Percentiles rank a stretch among this genome's conserved stretches.
Conservation (phyloP, 1,140 invertebrate species). For the Drosophila murphyi region DNA sequence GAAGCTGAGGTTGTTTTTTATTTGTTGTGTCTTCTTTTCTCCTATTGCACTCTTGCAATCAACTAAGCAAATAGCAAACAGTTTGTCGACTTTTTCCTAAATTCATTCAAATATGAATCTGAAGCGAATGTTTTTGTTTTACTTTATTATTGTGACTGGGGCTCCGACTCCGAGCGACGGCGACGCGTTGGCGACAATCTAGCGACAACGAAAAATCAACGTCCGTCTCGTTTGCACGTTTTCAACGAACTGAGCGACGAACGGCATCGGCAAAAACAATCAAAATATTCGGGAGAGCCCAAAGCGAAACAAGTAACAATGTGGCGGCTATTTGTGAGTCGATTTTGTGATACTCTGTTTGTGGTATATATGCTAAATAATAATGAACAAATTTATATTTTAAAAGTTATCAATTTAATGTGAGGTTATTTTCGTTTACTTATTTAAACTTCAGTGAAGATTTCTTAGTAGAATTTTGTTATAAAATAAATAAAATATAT, state of each 20-base stretch:
- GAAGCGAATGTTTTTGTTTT: slow-evolving; percentile 15
- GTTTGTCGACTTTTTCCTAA: slow-evolving; percentile 22
- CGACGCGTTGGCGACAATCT: slow-evolving; percentile 43
- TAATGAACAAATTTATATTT: no score
- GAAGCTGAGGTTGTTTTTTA: slow-evolving; percentile 42
- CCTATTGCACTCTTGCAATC: slow-evolving; percentile 32
- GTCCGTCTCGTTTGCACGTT: slow-evolving; percentile 46
- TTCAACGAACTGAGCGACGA: slow-evolving; percentile 39
- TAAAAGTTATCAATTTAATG: no score
- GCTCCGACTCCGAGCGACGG: slow-evolving; percentile 50
- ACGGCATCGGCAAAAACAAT: slow-evolving; percentile 21
- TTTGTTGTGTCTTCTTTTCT: slow-evolving; percentile 7
- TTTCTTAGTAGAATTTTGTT: background rate
- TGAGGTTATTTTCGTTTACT: no score
- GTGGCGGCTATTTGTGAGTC: background rate
- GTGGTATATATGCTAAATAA: background rate
- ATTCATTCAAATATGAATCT: slow-evolving; percentile 41
- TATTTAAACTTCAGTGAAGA: no score
- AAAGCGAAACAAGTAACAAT: slow-evolving; percentile 21
- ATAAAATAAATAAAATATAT: background rate
- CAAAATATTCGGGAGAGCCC: slow-evolving; percentile 12
- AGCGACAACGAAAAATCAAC: slow-evolving; percentile 30
- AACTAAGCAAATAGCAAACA: slow-evolving; percentile 35
- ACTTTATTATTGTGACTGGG: slow-evolving; percentile 7
- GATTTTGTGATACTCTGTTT: slow-evolving; percentile 9